Base-by-base conservation (phyloP, 2,113 vertebrate genomes). In the Oncorhynchus kisutch region DNA sequence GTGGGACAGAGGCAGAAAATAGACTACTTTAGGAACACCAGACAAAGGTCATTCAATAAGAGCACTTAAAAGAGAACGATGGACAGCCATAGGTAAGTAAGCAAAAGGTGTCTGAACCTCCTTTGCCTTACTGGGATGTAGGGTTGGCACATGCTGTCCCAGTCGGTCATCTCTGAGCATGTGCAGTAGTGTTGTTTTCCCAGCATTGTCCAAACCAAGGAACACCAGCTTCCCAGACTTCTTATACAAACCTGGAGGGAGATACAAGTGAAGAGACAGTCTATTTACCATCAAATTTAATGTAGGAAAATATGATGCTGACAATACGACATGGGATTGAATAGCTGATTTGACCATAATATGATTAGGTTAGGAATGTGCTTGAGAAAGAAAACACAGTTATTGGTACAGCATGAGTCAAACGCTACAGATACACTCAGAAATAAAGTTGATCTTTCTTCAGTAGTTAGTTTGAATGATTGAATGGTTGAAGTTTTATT, bases 121-220 rank as follows among this genome's bases (percentile, higher is more conserved):
- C 45, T 70, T 39, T 7, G 59, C 16, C 96, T 83, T 94, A 99
- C 98, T 99, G 77, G 98, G 97, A 86, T 99, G 96, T 78, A 98
- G 88, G 0, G 98, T 99, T 2, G 97, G 97, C 78, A 99, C 96
- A 2, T 98, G 98, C 75, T 98, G 97, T 24, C 96, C 97, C 34
- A 99, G 93, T 89, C 98, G 87, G 92, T 99, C 97, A 20, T 99
- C 98, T 90, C 97, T 96, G 29, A 99, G 95, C 97, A 99, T 99
- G 85, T 99, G 97, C 83, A 99, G 91, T 74, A 99, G 91, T 5
- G 97, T 99, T 74, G 97, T 99, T 94, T 99, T 99, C 68, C 98
- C 98, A 0, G 97, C 96, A 71, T 99, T 99, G 89, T 99, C 98
- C 82, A 99, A 90, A 14, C 98, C 98, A 71, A 99, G 94, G 86